These are phyloP conservation scores for Pissodes strobi DNA, from an alignment of 1,140 invertebrate species.

Conservation along the genomic window DNA sequence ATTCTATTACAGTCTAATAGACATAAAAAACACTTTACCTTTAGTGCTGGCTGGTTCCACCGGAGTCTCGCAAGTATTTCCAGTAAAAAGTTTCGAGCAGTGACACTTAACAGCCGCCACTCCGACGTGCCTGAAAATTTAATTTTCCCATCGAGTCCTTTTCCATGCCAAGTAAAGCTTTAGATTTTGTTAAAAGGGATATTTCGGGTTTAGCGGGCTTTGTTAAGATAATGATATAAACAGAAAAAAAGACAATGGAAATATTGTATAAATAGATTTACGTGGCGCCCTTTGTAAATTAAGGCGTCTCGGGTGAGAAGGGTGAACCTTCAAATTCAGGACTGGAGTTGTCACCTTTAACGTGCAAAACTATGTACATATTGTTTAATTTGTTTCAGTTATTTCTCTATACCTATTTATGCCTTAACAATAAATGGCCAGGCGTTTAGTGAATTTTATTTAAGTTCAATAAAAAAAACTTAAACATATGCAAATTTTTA, in stretches of 20 bases:
- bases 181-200: constrained; percentile 16
- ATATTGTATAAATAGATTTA: background rate
- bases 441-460: too few species aligned
- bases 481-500: too few species aligned
- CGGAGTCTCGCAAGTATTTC: constrained; percentile 44
- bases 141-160: constrained; percentile 29
- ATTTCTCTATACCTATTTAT: too few species aligned
- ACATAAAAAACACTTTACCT: constrained; percentile 36
- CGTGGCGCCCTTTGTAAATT: too few species aligned
- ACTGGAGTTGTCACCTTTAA: too few species aligned
- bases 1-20: constrained; percentile 25
- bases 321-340: too few species aligned
- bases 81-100: constrained; percentile 47
- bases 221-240: constrained; percentile 2
- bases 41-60: constrained; percentile 12
- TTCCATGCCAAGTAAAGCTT: background rate
- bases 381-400: too few species aligned
- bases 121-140: constrained; percentile 49
- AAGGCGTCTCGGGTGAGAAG: too few species aligned
- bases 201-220: background rate
- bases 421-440: too few species aligned
- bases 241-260: constrained; percentile 1
- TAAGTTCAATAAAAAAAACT: too few species aligned
- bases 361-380: too few species aligned
- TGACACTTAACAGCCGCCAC: constrained; percentile 47